A percentile compares a stretch with the other conserved stretches of the same genome.
Conservation (phyloP, 2,113 vertebrate genomes). For the Peromyscus californicus region DNA sequence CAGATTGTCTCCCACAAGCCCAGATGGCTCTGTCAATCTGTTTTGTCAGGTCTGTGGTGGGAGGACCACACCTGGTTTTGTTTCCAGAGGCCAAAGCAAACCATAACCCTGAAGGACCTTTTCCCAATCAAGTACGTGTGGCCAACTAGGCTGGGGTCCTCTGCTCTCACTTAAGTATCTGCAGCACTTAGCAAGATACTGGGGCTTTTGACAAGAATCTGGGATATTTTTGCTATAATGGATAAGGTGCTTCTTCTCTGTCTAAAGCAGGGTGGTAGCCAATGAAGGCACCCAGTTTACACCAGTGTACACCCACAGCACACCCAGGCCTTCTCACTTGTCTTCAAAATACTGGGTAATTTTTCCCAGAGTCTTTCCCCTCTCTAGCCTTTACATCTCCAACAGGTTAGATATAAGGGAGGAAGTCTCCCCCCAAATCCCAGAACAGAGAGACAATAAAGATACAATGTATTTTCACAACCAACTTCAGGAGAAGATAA, state of each 20-base stretch:
- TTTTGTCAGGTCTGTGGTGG: background rate
- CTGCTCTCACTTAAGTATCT: background rate
- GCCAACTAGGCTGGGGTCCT: background rate
- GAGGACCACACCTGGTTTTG: background rate
- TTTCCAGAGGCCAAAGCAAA: background rate
- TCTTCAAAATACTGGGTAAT: background rate
- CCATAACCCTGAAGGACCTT: background rate
- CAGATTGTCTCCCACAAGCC: no score
- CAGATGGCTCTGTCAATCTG: background rate
- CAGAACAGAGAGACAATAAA: background rate
- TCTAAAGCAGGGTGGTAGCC: accelerated
- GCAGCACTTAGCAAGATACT: background rate
- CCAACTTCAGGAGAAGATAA: background rate
- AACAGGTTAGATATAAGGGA: background rate
- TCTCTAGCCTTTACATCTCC: background rate
- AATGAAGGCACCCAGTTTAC: background rate
- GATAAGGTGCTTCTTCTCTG: background rate
- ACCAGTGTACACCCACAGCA: background rate
- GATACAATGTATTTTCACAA: background rate
- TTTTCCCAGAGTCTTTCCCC: background rate
- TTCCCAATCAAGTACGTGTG: background rate
- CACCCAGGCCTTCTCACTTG: background rate
- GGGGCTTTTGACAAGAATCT: background rate
- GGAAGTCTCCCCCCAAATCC: background rate
- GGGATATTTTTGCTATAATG: accelerated